Evolutionary conservation across 2,888 invertebrate species (phyloP).

Genomic region (Platycheirus rosarum): DNA sequence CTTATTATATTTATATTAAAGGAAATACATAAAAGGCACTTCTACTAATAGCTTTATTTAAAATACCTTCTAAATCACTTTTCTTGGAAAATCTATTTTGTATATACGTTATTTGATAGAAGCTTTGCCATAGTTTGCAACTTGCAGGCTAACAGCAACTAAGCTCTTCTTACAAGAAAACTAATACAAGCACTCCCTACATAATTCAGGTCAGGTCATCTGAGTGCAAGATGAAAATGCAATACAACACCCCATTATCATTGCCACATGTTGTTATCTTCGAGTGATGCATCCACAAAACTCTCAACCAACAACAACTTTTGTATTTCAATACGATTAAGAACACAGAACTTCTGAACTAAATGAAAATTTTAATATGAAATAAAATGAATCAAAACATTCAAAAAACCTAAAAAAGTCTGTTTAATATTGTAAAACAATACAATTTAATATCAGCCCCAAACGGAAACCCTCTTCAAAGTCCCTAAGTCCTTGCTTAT

Average conservation of each 20-base stretch:
- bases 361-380: too few species aligned
- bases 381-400: slow-evolving; percentile 8
- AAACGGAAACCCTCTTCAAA: not conserved
- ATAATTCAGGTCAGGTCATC: not conserved
- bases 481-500: not conserved
- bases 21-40: too few species aligned
- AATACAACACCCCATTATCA: not conserved
- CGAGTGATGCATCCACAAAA: not conserved
- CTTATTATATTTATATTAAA: too few species aligned
- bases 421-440: not conserved
- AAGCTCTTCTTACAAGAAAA: not conserved
- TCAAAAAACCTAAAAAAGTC: not conserved
- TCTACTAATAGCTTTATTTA: too few species aligned
- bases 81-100: too few species aligned
- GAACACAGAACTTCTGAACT: too few species aligned
- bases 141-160: not conserved
- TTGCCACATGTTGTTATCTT: slow-evolving; percentile 2
- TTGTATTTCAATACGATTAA: not conserved
- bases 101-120: too few species aligned
- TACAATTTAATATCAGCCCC: slow-evolving; percentile 1
- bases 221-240: not conserved
- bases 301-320: not conserved
- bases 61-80: too few species aligned
- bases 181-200: not conserved
- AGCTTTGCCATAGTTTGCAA: too few species aligned